A percentile compares a stretch with the other conserved stretches of the same genome.
phyloP scores from a whole-genome alignment of 2,888 invertebrate species.

The Aricia artaxerxes region DNA sequence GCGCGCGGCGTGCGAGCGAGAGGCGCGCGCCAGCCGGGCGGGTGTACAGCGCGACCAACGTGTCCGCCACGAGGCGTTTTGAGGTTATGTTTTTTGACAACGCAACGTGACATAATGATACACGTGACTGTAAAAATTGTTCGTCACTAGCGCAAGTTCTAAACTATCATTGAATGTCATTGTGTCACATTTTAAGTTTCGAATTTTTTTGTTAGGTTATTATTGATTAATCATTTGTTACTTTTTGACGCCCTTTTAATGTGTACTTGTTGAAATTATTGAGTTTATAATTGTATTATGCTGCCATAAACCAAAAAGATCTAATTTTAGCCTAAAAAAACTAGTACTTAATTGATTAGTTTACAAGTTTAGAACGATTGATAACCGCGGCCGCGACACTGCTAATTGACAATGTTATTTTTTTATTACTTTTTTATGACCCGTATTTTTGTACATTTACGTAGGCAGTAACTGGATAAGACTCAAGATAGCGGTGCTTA shows the following conservation, averaged over 20 bases:
- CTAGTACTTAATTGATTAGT: not conserved
- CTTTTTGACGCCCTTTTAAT: not conserved
- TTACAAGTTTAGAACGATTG: not conserved
- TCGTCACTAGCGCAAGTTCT: conserved; percentile 29
- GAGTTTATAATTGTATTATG: too few species aligned
- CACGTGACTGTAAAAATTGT: not conserved
- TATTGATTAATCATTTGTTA: not conserved
- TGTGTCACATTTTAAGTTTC: not conserved
- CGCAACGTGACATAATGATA: conserved; percentile 4
- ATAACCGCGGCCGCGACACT: not conserved
- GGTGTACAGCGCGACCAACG: conserved; percentile 59
- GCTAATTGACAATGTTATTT: not conserved
- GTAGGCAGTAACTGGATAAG: not conserved
- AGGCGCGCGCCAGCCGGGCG: conserved; percentile 46
- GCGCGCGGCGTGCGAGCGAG: conserved; percentile 46
- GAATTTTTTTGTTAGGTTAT: not conserved
- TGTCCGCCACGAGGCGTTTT: conserved; percentile 60
- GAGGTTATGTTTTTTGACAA: conserved; percentile 56
- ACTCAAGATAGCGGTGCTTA: not conserved
- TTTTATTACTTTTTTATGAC: not conserved
- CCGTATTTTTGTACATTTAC: not conserved
- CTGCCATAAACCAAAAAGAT: not conserved
- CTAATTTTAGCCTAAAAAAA: not conserved
- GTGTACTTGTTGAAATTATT: not conserved
- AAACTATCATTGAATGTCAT: not conserved